Conservation (phyloP, 2,113 vertebrate genomes). For the Thomomys bottae region DNA sequence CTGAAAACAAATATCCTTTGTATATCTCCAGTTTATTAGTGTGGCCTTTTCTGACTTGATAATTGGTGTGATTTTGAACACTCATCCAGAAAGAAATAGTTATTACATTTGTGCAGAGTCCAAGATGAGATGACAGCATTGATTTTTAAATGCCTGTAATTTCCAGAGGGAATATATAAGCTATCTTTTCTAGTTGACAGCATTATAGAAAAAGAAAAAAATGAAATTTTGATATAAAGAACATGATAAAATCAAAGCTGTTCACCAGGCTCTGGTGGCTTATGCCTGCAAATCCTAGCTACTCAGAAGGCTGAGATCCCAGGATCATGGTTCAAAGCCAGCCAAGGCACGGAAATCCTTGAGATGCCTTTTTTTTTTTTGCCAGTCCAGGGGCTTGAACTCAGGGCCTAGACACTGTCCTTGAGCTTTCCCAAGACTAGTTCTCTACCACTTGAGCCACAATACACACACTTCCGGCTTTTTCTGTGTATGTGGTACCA, state of each 20-base stretch:
- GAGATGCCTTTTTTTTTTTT: no score
- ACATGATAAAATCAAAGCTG: not conserved
- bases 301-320: not conserved
- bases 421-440: no score
- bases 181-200: not conserved
- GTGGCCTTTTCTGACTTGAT: not conserved
- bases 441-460: no score
- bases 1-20: not conserved
- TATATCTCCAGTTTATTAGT: not conserved
- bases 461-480: no score
- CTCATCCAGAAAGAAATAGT: not conserved
- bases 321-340: not conserved
- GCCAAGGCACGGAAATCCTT: no score
- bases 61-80: not conserved
- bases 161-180: constrained; percentile 24
- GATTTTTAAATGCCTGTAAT: not conserved
- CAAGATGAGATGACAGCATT: not conserved
- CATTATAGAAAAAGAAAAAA: not conserved
- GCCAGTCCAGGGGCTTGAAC: no score
- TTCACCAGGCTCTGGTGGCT: no score
- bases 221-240: not conserved
- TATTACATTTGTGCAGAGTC: not conserved
- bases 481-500: no score
- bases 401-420: no score
- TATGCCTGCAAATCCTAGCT: no score